phyloP scores from a whole-genome alignment of 2,888 invertebrate species.

The Epirrhoe alternata region DNA sequence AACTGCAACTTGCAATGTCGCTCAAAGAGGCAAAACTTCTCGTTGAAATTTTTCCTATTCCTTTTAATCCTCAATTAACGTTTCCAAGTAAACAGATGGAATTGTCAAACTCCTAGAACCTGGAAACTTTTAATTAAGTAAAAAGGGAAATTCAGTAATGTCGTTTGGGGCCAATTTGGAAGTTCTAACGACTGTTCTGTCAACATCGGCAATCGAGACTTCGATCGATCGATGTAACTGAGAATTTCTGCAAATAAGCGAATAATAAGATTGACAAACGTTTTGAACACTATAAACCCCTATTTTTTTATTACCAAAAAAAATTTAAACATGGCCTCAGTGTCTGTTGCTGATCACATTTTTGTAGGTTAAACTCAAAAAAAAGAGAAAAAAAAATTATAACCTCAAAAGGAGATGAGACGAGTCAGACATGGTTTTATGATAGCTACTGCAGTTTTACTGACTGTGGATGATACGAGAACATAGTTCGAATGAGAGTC shows the following conservation, averaged over 20 bases:
- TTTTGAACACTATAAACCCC: no score
- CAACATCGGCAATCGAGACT: constrained; percentile 44
- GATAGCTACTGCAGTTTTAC: no score
- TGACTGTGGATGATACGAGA: no score
- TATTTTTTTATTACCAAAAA: no score
- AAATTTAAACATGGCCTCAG: no score
- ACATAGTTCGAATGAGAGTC: no score
- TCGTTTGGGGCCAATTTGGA: constrained; percentile 69
- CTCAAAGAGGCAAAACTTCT: constrained; percentile 16
- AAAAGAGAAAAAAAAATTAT: no score
- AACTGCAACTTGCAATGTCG: constrained; percentile 15
- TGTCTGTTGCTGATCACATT: no score
- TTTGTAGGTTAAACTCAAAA: no score
- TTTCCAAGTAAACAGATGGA: constrained; percentile 40
- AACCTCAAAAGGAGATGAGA: no score
- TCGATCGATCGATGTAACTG: constrained; percentile 12
- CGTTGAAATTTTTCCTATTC: constrained; percentile 27
- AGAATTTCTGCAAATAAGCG: constrained; percentile 5
- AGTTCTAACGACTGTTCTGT: constrained; percentile 72
- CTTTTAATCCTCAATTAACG: constrained; percentile 37
- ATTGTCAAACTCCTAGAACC: constrained; percentile 36
- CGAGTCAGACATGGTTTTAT: no score
- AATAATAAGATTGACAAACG: no score
- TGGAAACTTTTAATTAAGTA: constrained; percentile 76
- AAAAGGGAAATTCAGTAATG: constrained; percentile 62